These are phyloP conservation scores for Marcusenius ussheri DNA, from an alignment of 2,113 vertebrate species.

Conservation along the genomic window DNA sequence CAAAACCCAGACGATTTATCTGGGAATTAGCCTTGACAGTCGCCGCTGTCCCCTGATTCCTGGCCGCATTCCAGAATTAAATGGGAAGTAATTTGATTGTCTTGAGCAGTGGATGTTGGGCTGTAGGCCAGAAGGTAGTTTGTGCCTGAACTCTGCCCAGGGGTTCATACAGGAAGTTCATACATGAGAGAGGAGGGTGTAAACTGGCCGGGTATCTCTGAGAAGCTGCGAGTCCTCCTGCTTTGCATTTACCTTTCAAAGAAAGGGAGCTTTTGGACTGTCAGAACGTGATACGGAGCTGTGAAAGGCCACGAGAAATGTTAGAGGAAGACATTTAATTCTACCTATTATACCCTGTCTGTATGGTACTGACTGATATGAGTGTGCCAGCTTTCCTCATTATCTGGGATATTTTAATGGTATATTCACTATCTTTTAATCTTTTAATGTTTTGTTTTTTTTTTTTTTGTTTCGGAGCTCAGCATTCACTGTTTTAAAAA, in stretches of 20 bases:
- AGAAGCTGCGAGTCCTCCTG: neutral
- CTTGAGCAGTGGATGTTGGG: neutral
- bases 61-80: conserved; percentile 3
- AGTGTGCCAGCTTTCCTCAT: neutral
- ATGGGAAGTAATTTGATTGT: conserved; percentile 5
- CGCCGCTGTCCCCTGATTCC: neutral
- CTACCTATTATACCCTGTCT: neutral
- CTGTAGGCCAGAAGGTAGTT: neutral
- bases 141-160: neutral
- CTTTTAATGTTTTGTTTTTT: too few species aligned
- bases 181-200: neutral
- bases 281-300: neutral
- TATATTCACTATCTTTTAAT: neutral
- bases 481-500: neutral
- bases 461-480: neutral
- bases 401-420: neutral
- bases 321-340: neutral
- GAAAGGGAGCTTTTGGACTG: neutral
- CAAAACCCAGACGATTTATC: neutral
- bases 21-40: neutral
- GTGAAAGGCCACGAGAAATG: neutral
- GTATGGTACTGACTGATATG: neutral
- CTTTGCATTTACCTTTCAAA: neutral
- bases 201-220: neutral
- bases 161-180: neutral